Percentiles rank a stretch among this genome's conserved stretches.
phyloP scores from a whole-genome alignment of 2,888 invertebrate genomes.

The Lasioglossum morio region DNA sequence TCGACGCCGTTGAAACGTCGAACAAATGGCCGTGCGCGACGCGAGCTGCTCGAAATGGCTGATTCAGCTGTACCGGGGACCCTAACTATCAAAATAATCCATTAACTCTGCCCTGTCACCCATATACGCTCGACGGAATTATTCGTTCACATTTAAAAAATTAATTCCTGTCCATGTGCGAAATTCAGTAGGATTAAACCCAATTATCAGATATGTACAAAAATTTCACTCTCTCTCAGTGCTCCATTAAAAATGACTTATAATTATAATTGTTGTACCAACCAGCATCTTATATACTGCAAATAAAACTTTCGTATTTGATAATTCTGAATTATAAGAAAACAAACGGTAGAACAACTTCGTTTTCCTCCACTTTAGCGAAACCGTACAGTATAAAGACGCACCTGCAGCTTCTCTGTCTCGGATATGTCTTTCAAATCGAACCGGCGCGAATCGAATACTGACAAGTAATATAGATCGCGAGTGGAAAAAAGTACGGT shows the following conservation, averaged over 20 bases:
- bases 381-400: not conserved
- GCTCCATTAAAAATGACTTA: too few relatives aligned
- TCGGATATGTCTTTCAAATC: not conserved
- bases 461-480: not conserved
- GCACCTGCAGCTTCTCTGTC: not conserved
- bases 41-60: not conserved
- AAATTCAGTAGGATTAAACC: not conserved
- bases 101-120: not conserved
- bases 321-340: not conserved
- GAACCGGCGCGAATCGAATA: not conserved
- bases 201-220: not conserved
- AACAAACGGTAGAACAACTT: not conserved
- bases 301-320: not conserved
- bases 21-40: constrained; percentile 57
- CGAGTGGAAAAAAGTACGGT: not conserved
- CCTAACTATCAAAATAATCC: not conserved
- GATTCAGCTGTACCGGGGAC: not conserved
- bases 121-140: not conserved
- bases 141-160: not conserved
- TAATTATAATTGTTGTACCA: too few relatives aligned
- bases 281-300: not conserved
- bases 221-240: not conserved
- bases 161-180: not conserved
- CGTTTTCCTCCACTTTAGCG: not conserved
- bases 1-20: constrained; percentile 51